Percentiles rank a stretch among this genome's conserved stretches.
phyloP scores from a whole-genome alignment of 2,797 vertebrate species.

The Coregonus sp. region DNA sequence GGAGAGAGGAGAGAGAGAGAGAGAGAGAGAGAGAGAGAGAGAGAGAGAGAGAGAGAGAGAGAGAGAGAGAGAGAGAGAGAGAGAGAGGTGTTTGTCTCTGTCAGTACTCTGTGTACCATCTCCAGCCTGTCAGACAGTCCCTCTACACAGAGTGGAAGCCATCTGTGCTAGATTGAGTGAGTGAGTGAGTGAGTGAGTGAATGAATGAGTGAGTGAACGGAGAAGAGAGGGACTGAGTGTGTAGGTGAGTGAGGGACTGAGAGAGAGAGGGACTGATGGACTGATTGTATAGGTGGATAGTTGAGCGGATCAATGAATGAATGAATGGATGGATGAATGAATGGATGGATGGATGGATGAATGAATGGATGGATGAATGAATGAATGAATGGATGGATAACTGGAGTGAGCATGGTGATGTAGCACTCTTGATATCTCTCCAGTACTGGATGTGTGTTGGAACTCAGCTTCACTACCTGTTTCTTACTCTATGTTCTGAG shows the following conservation, averaged over 20 bases:
- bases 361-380: slow-evolving; percentile 20
- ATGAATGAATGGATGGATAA: too few relatives aligned
- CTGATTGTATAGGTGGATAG: not conserved
- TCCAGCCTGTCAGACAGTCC: slow-evolving; percentile 36
- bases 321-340: too few relatives aligned
- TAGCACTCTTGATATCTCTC: too few relatives aligned
- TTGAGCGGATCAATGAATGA: too few relatives aligned
- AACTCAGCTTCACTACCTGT: not conserved
- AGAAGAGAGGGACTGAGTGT: slow-evolving; percentile 27
- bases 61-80: not conserved
- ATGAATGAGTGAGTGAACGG: slow-evolving; percentile 28
- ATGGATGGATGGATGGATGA: not conserved
- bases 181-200: not conserved
- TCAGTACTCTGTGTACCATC: slow-evolving; percentile 36
- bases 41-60: not conserved
- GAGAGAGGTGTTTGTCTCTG: slow-evolving; percentile 7
- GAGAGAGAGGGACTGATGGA: slow-evolving; percentile 32
- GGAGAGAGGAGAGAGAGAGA: not conserved
- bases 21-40: slow-evolving; percentile 27
- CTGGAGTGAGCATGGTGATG: too few relatives aligned
- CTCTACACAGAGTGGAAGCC: slow-evolving; percentile 47
- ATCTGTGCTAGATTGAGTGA: slow-evolving; percentile 41
- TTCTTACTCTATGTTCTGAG: slow-evolving; percentile 1
- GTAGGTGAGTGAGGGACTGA: slow-evolving; percentile 21
- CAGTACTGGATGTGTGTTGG: not conserved